phyloP scores from a whole-genome alignment of 2,113 vertebrate species.

The Pterocles gutturalis region DNA sequence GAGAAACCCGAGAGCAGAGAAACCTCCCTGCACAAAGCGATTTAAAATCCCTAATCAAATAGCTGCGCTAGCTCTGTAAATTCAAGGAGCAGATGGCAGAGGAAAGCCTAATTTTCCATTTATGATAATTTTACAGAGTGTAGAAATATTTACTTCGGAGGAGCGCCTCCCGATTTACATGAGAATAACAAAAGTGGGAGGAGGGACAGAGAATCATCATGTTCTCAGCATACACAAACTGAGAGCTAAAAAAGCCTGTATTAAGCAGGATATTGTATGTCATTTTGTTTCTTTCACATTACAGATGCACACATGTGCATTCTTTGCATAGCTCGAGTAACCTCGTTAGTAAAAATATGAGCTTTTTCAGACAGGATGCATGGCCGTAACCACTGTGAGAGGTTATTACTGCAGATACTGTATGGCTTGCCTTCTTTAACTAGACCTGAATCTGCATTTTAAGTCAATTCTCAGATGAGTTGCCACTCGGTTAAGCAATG shows the following conservation, averaged over 20 bases:
- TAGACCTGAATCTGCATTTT: not conserved
- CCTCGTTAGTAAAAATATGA: not conserved
- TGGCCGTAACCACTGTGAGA: not conserved
- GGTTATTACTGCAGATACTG: not conserved
- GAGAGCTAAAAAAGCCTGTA: not conserved
- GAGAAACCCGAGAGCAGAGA: constrained; percentile 5
- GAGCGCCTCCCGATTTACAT: constrained; percentile 27
- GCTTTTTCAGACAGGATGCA: not conserved
- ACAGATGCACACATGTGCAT: not conserved
- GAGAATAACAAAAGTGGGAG: constrained; percentile 25
- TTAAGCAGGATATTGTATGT: not conserved
- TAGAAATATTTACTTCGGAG: constrained; percentile 60
- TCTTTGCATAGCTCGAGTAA: not conserved
- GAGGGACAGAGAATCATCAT: not conserved
- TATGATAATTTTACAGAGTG: constrained; percentile 31
- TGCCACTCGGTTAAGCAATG: not conserved
- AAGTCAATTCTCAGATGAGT: not conserved
- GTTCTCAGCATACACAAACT: not conserved
- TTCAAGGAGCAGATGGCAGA: constrained; percentile 46
- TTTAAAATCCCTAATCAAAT: constrained; percentile 50
- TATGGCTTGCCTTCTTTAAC: not conserved
- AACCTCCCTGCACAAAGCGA: not conserved
- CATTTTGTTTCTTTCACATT: not conserved
- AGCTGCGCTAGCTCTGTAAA: constrained; percentile 9
- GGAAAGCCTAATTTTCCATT: constrained; percentile 62